Evolutionary conservation across 2,113 vertebrate genomes (phyloP), one percentile per base, ranked within the genome.

Genomic region (Atrichornis clamosus): DNA sequence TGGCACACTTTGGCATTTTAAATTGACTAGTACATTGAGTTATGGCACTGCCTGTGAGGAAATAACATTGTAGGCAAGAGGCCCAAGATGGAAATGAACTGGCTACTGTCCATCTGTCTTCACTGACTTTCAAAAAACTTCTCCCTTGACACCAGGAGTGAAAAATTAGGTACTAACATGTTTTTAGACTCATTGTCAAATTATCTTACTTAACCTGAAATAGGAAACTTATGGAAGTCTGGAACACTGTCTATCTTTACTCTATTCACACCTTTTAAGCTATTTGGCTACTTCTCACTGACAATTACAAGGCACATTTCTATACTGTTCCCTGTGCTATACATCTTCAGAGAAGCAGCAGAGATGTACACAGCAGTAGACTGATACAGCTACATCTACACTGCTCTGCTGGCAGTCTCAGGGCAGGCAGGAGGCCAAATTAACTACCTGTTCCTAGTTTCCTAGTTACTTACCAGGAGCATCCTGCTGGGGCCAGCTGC

Each of bases 1-100:
- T 95, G 97, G 91, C 89, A 96, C 46, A n/a, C 32, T 79, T 23
- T 63, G 89, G 84, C 82, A 87, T 87, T 97, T 96, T 80, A 93
- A 94, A 96, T 62, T 67, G 80, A 83, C 89, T 92, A 59, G 68
- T 93, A 95, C 74, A 93, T 7, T 87, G 85, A 95, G 46, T 93
- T 97, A 75, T 46, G 94, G 84, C 19, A 33, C 75, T 93, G 76
- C 60, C 74, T 90, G 70, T 88, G 93, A 92, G 52, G 70, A 79
- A 92, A 81, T 47, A 84, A 95, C 22, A 3, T 46, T 56, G 44
- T 67, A 81, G 84, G 81, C 68, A 96, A 77, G 28, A 91, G 78
- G 70, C 64, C 39, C 90, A 81, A 60, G 46, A 86, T 81, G 37
- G 92, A 95, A 92, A 63, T 72, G 76, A 64, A 58, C 60, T 96